Evolutionary conservation across 2,888 invertebrate genomes (phyloP).

Genomic region (Lacanobia oleracea): DNA sequence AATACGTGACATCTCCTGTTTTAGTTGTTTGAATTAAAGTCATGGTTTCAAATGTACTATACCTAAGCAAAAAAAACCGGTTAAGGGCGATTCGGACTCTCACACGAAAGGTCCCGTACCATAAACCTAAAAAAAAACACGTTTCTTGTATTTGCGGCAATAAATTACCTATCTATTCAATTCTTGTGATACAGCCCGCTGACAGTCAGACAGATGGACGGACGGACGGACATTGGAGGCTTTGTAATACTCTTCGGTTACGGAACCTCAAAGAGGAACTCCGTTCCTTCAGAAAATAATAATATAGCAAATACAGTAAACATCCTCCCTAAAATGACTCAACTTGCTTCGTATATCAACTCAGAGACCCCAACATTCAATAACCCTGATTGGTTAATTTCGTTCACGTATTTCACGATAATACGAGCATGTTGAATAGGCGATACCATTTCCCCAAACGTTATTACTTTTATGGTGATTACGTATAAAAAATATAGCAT

Average conservation of each 20-base stretch:
- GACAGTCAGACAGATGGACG: no score
- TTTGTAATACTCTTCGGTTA: no score
- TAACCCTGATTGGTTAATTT: conserved; percentile 63
- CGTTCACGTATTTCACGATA: conserved; percentile 60
- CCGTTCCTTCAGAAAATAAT: not conserved
- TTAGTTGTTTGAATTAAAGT: not conserved
- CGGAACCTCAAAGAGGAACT: no score
- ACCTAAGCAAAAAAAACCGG: not conserved
- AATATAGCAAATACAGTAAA: conserved; percentile 9
- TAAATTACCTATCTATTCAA: no score
- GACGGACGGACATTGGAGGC: no score
- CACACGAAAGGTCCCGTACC: no score
- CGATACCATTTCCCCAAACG: conserved; percentile 48
- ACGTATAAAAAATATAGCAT: conserved; percentile 54
- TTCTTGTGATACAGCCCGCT: no score
- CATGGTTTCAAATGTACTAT: not conserved
- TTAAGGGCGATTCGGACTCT: no score
- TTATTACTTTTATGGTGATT: conserved; percentile 64
- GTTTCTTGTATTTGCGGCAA: no score
- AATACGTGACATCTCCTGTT: not conserved
- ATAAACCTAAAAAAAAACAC: no score
- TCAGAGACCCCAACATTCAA: conserved; percentile 40
- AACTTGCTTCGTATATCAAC: conserved; percentile 21
- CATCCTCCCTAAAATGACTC: not conserved
- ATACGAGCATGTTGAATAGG: conserved; percentile 61